Evolutionary conservation across 2,797 vertebrate genomes (phyloP).

Genomic region (Streptopelia turtur): DNA sequence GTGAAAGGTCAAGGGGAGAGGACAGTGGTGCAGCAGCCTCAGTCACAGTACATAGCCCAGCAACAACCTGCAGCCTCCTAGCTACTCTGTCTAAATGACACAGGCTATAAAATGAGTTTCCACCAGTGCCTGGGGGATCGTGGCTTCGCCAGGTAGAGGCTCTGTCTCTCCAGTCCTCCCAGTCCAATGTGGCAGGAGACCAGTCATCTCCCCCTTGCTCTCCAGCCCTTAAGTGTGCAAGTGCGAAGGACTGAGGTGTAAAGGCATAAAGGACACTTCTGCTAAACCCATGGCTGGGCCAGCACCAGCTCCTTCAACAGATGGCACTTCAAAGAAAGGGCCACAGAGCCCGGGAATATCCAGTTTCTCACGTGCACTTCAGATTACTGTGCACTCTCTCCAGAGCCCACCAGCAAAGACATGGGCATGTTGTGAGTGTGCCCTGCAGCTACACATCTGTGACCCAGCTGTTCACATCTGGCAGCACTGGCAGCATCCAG

Average conservation of each 20-base stretch:
- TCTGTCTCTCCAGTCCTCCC: background rate
- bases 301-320: background rate
- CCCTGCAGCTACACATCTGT: background rate
- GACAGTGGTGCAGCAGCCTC: background rate
- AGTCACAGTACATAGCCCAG: background rate
- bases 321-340: background rate
- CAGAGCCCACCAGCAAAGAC: background rate
- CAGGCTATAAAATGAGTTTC: background rate
- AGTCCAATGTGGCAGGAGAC: accelerated
- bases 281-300: background rate
- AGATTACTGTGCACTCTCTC: background rate
- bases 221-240: background rate
- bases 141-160: background rate
- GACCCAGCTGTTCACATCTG: background rate
- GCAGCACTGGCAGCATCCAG: background rate
- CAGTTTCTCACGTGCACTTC: background rate
- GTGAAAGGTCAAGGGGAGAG: background rate
- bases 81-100: background rate
- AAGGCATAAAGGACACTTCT: background rate
- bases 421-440: background rate
- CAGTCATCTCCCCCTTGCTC: background rate
- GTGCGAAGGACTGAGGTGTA: background rate
- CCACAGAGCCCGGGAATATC: background rate
- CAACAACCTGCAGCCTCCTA: background rate
- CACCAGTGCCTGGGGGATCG: background rate